Base-by-base conservation (phyloP, 92 coral and sea anemone species). In the Bergia puertoricense region DNA sequence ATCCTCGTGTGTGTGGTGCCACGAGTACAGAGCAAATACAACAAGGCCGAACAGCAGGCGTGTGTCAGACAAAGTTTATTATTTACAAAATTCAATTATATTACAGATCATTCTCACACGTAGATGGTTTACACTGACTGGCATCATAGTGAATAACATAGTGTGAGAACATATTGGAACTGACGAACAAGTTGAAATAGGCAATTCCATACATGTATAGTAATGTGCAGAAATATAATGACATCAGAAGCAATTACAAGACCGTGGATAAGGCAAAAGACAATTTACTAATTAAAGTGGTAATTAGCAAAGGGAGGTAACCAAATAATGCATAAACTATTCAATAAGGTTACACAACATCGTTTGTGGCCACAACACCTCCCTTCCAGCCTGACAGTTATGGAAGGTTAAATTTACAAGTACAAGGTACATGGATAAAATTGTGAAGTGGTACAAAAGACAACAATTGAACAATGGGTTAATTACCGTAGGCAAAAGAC, bases 11-110 rank as follows among this genome's bases (percentile, higher is more conserved):
- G 66, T 57, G 66, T 57, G 66, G 66, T 57, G 66, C 66, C 66
- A 57, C 66, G 66, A 57, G 66, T 57, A 57, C 66, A 57, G 66
- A 57, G 66, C 66, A 57, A 57, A 57, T 57, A 57, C 66, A 57
- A 57, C 66, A 57, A 57, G 66, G 66, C 66, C 66, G 66, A 57
- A 57, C 66, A 57, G 66, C 66, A 57, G 66, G 66, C 66, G 66
- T 57, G 66, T 57, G 66, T 57, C 66, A 57, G 66, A 57, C 66
- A 57, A 57, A 57, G 66, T 57, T 57, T 57, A 57, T 0, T 57
- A 57, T 57, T 57, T 57, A 57, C 66, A 57, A 57, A 57, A 57
- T 57, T 57, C 66, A 57, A 1, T 57, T 57, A 57, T 57, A 57
- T 57, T 57, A 57, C 66, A 57, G 66, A 57, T 57, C 66, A 57